phyloP scores from a whole-genome alignment of 2,113 vertebrate genomes.

The Caretta caretta region DNA sequence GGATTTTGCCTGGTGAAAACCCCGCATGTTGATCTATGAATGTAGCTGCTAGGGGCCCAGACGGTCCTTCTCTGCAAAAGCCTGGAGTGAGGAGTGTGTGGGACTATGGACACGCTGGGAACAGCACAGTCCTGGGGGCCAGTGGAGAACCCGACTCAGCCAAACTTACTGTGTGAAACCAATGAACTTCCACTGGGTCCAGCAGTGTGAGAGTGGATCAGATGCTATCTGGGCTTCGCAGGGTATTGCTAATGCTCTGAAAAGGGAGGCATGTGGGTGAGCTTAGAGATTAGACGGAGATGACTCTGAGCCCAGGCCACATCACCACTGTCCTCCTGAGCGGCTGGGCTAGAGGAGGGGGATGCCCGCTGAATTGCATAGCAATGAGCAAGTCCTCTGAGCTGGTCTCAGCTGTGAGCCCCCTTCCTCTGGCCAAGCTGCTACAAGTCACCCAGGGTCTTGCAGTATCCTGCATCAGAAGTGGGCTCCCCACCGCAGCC shows the following conservation, averaged over 20 bases:
- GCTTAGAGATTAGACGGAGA: background rate
- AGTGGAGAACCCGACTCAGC: background rate
- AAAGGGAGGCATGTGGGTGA: background rate
- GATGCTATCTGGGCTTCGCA: background rate
- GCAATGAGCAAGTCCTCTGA: background rate
- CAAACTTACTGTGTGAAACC: background rate
- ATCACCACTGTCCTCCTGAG: background rate
- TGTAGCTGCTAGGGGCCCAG: background rate
- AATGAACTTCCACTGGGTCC: background rate
- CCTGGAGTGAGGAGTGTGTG: background rate
- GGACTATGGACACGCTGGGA: background rate
- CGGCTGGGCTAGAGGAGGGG: background rate
- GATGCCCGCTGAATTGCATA: background rate
- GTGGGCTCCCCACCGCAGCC: background rate
- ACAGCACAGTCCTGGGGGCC: background rate
- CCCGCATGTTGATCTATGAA: background rate
- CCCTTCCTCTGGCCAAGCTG: background rate
- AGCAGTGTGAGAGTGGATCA: background rate
- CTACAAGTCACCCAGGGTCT: background rate
- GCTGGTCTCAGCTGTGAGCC: background rate
- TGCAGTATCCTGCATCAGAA: background rate
- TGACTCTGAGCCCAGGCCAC: background rate
- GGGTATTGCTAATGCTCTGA: background rate
- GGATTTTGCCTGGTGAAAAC: background rate
- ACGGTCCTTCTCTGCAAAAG: background rate